Base-by-base conservation (phyloP, 1,140 invertebrate genomes). In the Mya arenaria region DNA sequence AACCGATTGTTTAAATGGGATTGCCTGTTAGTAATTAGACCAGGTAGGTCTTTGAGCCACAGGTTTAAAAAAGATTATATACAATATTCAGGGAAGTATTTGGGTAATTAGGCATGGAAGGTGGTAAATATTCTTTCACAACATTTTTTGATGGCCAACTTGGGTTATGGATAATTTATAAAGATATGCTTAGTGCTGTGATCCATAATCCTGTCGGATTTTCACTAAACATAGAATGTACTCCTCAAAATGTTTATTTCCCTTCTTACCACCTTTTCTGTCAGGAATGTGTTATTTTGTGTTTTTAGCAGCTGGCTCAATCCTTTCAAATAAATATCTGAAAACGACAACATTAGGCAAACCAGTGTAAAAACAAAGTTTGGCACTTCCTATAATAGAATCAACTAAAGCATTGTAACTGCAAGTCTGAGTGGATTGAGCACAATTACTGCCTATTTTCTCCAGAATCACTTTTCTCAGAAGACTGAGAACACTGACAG, bases 11-110 rank as follows among this genome's bases (percentile, higher is more conserved):
- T 74, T 74, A 1, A 74, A 4, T 23, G 71, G 56, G 30, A 58
- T 74, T n/a, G 71, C 25, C 13, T 74, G 71, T 60, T 74, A 58
- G 8, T 75, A 75, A 32, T 39, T 63, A 30, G 73, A 75, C 73
- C 73, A 75, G 19, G 73, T 75, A 44, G 58, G 36, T 25, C 63
- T 75, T 34, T 75, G 56, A 19, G 73, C 60, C 32, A 25, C 56
- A 63, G 73, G 73, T 25, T 10, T 48, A 75, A n/a, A 28, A 41
- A 58, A 25, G 39, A 41, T 28, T 75, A 1, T 30, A 75, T 32
- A 36, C 32, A 75, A 23, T 75, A 75, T 30, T 75, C 56, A 19
- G 73, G 62, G 41, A 30, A 74, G 55, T 74, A 48, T 55, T 58
- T 74, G 1, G 60, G n/a, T n/a, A n/a, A n/a, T n/a, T 74, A 19